Evolutionary conservation across 2,888 invertebrate genomes (phyloP).

Genomic region (Himalopsyche tibetana): DNA sequence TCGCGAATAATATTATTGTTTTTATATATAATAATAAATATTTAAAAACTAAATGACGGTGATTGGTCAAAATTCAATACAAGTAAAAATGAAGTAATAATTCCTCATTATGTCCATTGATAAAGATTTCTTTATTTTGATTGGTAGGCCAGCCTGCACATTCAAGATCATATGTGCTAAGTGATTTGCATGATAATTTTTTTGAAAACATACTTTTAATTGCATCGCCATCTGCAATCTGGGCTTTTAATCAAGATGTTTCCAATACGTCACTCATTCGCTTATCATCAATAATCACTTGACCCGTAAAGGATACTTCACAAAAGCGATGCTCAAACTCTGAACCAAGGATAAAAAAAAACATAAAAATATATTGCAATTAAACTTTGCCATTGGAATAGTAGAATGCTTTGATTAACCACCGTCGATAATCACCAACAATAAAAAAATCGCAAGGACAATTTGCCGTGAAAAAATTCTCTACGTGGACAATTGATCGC

Average conservation of each 20-base stretch:
- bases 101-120: not conserved
- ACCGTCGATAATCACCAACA: too few species aligned
- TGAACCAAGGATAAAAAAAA: not conserved
- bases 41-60: too few species aligned
- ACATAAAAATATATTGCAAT: too few species aligned
- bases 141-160: not conserved
- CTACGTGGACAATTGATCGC: too few species aligned
- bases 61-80: too few species aligned
- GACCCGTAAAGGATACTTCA: not conserved
- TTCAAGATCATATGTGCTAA: not conserved
- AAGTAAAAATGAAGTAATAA: too few species aligned
- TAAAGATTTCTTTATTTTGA: not conserved
- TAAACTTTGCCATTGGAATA: too few species aligned
- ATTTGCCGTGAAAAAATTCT: too few species aligned
- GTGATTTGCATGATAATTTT: not conserved
- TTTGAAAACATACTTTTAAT: not conserved
- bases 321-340: not conserved
- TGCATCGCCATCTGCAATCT: slow-evolving; percentile 4
- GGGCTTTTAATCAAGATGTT: slow-evolving; percentile 4
- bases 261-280: not conserved
- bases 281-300: slow-evolving; percentile 4
- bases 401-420: too few species aligned
- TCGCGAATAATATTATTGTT: too few species aligned
- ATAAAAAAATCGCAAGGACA: too few species aligned
- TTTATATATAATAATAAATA: too few species aligned